A percentile compares a stretch with the other conserved stretches of the same genome.
These are phyloP conservation scores for Orchesella cincta DNA, from an alignment of 1,140 invertebrate species.

Conservation along the genomic window DNA sequence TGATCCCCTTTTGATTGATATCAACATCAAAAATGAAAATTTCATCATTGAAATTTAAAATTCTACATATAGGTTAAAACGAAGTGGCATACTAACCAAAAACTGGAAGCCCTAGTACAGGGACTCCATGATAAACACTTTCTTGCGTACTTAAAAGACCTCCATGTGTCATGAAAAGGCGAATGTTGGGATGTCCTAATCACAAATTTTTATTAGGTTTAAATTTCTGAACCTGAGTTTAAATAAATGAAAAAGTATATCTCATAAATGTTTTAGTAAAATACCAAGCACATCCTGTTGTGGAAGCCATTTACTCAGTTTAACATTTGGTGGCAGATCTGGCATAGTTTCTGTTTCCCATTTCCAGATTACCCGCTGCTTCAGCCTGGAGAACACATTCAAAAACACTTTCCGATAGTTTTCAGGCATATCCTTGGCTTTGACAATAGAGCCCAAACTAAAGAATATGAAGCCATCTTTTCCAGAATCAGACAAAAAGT, in stretches of 20 bases:
- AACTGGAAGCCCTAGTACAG: conserved; percentile 56
- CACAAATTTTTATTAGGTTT: conserved; percentile 22
- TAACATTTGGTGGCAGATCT: conserved; percentile 62
- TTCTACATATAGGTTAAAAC: no score
- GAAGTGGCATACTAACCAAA: conserved; percentile 46
- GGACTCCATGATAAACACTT: conserved; percentile 55
- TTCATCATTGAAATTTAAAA: no score
- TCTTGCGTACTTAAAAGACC: conserved; percentile 57
- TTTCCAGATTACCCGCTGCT: conserved; percentile 66
- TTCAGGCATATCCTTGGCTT: conserved; percentile 56
- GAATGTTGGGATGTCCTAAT: conserved; percentile 52
- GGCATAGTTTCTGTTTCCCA: conserved; percentile 61
- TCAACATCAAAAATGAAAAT: not conserved
- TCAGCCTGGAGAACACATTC: conserved; percentile 61
- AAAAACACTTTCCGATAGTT: conserved; percentile 58
- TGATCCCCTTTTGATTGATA: conserved; percentile 53
- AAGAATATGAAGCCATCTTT: conserved; percentile 63
- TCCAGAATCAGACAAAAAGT: not conserved
- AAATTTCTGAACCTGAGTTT: not conserved
- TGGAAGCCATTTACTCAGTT: conserved; percentile 68
- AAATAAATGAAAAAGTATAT: not conserved
- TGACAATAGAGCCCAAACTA: conserved; percentile 64
- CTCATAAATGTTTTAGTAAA: not conserved
- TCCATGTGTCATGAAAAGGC: conserved; percentile 58
- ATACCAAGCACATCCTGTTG: conserved; percentile 67